Evolutionary conservation across 2,888 invertebrate genomes (phyloP), one percentile per base, ranked within the genome.

Genomic region (Brachyopa scutellaris): DNA sequence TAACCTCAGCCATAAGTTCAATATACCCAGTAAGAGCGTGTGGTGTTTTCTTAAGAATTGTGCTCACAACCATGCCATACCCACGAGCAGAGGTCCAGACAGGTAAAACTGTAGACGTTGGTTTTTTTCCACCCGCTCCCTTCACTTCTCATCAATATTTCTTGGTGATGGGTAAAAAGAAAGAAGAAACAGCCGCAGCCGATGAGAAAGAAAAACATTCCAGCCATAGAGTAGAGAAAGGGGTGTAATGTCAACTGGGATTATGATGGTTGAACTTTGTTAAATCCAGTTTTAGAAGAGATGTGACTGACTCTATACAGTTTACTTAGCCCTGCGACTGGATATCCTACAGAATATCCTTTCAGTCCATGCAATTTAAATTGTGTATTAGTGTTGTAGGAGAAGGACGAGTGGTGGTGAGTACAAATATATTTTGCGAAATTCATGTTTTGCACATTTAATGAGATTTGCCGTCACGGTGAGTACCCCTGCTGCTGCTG

Each of bases 251-350:
- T 72, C 76, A 77, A 82, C 70, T 82, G 64, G 82, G 82, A 66
- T 82, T 82, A 70, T 77, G 66, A 66, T 70, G 76, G 82, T 77
- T 82, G 64, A 82, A 77, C 82, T 82, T 76, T 82, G 82, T 82
- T 76, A 66, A 82, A 82, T 72, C 70, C 70, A 61, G 69, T 69
- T 62, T 69, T 31, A 64, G 72, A 57, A 1, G 42, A 55, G 53
- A 57, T 82, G 57, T 62, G 70, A 82, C 70, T 64, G 23, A 15
- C 4, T 3, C 31, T 62, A 47, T 53, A 72, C 42, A 61, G 66
- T 47, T 62, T 61, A 67, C 79, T 67, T 62, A 78, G 59, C 59
- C 55, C 47, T 49, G 31, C 55, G 53, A 47, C 17, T 70, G 45
- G 51, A 21, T n/a, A n/a, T 61, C 49, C 38, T 62, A 38, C 36